A percentile compares a stretch with the other conserved stretches of the same genome.
phyloP scores from a whole-genome alignment of 2,113 vertebrate genomes.

The Actenoides lindsayi region DNA sequence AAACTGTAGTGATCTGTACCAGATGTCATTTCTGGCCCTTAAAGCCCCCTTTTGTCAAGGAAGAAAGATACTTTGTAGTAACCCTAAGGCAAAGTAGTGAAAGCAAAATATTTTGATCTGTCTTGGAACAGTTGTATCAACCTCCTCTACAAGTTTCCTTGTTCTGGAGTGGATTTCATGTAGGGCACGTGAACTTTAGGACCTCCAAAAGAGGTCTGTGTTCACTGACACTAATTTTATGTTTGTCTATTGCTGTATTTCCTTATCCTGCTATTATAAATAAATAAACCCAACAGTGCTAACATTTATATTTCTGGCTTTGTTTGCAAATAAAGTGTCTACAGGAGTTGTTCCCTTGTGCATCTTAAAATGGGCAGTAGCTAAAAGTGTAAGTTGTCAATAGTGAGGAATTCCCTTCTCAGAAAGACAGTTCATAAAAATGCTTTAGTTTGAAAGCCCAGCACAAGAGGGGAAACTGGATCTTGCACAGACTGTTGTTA shows the following conservation, averaged over 20 bases:
- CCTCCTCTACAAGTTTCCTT: background rate
- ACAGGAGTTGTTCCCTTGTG: background rate
- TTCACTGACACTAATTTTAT: background rate
- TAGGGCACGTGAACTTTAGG: background rate
- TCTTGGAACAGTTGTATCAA: background rate
- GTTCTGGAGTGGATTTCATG: background rate
- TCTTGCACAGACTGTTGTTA: background rate
- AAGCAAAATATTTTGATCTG: slow-evolving; percentile 38
- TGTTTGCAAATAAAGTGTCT: background rate
- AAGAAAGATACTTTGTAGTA: slow-evolving; percentile 11
- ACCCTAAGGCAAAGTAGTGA: background rate
- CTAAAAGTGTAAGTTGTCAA: background rate
- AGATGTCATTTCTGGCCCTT: slow-evolving; percentile 37
- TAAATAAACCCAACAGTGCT: background rate
- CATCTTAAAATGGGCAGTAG: background rate
- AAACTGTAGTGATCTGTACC: slow-evolving; percentile 14
- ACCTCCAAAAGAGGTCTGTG: background rate
- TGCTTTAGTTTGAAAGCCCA: background rate
- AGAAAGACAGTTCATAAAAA: background rate
- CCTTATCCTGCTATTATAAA: background rate
- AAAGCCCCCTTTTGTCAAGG: background rate
- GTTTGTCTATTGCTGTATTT: background rate
- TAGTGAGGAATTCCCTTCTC: background rate
- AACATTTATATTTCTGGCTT: background rate
- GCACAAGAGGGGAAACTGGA: background rate